These are phyloP conservation scores for Hipparchia semele DNA, from an alignment of 2,888 invertebrate genomes.

Conservation along the genomic window DNA sequence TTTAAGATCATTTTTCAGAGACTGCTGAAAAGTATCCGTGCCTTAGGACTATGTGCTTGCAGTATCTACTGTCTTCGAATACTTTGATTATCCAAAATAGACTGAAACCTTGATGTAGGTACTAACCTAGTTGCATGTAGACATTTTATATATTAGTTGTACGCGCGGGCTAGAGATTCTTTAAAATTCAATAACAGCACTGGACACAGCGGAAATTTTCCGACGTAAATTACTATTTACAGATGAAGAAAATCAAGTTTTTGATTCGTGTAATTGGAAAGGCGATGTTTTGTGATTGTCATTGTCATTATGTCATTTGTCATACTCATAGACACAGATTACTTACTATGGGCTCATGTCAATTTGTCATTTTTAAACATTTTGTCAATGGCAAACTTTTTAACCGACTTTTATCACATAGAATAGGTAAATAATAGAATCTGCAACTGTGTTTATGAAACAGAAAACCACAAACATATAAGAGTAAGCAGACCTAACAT, in stretches of 20 bases:
- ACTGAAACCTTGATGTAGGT: background rate
- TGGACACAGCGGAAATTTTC: conserved; percentile 14
- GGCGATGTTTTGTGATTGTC: background rate
- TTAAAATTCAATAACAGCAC: background rate
- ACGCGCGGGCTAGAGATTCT: background rate
- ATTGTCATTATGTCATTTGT: too few relatives aligned
- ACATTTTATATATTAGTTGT: conserved; percentile 27
- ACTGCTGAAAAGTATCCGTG: background rate
- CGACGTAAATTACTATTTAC: conserved; percentile 30
- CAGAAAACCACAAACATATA: too few relatives aligned
- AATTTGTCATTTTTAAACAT: too few relatives aligned
- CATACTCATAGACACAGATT: too few relatives aligned
- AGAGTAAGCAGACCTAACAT: too few relatives aligned
- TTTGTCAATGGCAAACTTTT: too few relatives aligned
- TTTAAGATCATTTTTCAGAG: background rate
- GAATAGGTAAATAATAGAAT: too few relatives aligned
- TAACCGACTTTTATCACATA: too few relatives aligned
- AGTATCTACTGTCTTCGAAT: background rate
- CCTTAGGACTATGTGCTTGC: background rate
- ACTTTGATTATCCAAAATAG: background rate
- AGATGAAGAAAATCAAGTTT: conserved; percentile 16
- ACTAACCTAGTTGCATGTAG: conserved; percentile 32
- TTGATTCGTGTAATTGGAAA: background rate
- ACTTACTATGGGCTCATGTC: too few relatives aligned
- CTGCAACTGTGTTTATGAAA: too few relatives aligned